Conservation (phyloP, 2,888 invertebrate genomes). For the Mythimna loreyi region DNA sequence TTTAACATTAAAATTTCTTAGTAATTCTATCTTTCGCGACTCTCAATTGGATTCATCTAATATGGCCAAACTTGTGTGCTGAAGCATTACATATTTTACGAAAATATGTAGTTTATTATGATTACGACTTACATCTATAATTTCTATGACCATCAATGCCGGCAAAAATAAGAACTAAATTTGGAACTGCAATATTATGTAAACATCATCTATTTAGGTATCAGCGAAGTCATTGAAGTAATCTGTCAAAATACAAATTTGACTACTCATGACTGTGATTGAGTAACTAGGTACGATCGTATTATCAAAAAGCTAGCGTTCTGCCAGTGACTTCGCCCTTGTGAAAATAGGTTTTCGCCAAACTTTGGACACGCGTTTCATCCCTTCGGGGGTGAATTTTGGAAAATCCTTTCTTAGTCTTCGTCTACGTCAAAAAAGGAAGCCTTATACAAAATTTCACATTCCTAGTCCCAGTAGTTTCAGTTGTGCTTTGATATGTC, state of each 20-base stretch:
- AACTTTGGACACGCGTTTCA: too few relatives aligned
- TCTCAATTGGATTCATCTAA: not conserved
- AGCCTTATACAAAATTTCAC: too few relatives aligned
- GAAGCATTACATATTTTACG: slow-evolving; percentile 13
- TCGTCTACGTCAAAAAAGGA: too few relatives aligned
- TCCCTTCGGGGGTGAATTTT: too few relatives aligned
- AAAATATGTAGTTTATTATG: slow-evolving; percentile 28
- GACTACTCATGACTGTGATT: not conserved
- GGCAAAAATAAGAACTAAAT: not conserved
- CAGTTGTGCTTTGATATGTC: too few relatives aligned
- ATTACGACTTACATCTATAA: slow-evolving; percentile 28
- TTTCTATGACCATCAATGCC: slow-evolving; percentile 17
- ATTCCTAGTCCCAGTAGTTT: too few relatives aligned
- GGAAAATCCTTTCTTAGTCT: too few relatives aligned
- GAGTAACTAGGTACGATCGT: not conserved
- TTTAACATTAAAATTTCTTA: not conserved
- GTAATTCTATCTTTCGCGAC: not conserved
- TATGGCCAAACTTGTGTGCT: slow-evolving; percentile 4
- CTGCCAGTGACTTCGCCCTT: too few relatives aligned
- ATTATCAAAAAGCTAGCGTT: too few relatives aligned
- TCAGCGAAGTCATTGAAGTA: not conserved
- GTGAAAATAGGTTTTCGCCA: too few relatives aligned
- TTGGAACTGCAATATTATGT: not conserved
- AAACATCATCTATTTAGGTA: not conserved
- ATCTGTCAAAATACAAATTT: not conserved